Evolutionary conservation across 2,797 vertebrate genomes (phyloP), one percentile per base, ranked within the genome.

Genomic region (Delichon dasypus): DNA sequence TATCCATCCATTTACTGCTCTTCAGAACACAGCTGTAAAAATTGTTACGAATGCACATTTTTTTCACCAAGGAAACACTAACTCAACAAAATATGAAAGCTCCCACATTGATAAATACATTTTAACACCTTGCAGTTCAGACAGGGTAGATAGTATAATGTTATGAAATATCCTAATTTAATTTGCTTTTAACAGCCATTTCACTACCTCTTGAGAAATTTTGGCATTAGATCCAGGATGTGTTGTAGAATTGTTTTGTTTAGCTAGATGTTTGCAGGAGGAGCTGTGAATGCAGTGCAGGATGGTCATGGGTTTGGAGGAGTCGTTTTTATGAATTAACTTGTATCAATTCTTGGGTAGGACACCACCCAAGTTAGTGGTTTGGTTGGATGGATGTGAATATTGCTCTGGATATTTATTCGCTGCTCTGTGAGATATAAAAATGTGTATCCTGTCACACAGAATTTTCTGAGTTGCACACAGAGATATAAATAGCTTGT

Each of bases 401-500:
- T 64, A 25, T 71, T 68, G 30, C 44, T 22, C 17, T 79, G 38
- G 26, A 61, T 88, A 32, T 88, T 85, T 61, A 62, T 27, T 80
- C 38, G 10, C 25, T 58, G 53, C 53, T 88, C 9, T 54, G 47
- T 30, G 45, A 60, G 79, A 80, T 57, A 71, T 2, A 22, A 67
- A 45, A 55, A 48, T 11, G 30, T 65, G 40, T 50, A 2, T 44
- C 12, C 48, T 75, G 27, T 58, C 85, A 60, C 47, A 72, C 5
- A 53, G 44, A 30, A 47, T 86, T 89, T 84, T 93, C 50, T 81
- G 64, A 84, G 76, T 40, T 85, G 60, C 30, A 32, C 32, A 16
- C 22, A 80, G 60, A 87, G 57, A 32, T 90, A 68, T 27, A 67
- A 89, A 71, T 95, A 95, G 67, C 71, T 71, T 93, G 23, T 74